These are phyloP conservation scores for Pseudomyrmex sp. DNA, from an alignment of 1,140 invertebrate species.

Conservation along the genomic window DNA sequence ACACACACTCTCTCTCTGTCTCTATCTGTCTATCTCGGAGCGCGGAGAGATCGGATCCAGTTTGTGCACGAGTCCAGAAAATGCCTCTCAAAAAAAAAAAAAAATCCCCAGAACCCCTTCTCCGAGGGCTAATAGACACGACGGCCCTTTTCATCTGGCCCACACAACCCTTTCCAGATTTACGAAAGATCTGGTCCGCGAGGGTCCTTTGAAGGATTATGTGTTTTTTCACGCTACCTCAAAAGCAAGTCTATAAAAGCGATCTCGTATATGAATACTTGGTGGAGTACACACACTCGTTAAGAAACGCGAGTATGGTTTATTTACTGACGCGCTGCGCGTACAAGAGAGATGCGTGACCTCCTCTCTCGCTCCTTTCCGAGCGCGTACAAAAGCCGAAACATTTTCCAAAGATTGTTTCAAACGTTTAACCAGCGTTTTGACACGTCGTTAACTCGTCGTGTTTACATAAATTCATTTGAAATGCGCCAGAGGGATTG, in stretches of 20 bases:
- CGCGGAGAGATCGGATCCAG: constrained; percentile 73
- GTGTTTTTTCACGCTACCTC: constrained; percentile 57
- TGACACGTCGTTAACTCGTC: no score
- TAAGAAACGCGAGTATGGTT: not conserved
- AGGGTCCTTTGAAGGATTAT: constrained; percentile 42
- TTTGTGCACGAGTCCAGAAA: constrained; percentile 84
- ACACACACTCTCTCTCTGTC: not conserved
- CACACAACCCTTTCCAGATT: constrained; percentile 68
- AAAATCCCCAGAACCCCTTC: constrained; percentile 72
- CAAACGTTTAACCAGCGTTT: not conserved
- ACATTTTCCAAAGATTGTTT: not conserved
- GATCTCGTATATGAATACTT: constrained; percentile 17
- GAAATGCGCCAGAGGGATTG: not conserved
- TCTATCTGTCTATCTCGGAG: not conserved
- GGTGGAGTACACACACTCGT: constrained; percentile 14
- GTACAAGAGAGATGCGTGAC: not conserved
- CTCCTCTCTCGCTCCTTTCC: not conserved
- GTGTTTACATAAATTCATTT: not conserved
- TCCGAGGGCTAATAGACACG: constrained; percentile 73
- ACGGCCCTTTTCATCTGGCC: constrained; percentile 70
- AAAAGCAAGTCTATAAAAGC: constrained; percentile 40
- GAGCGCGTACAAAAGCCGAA: not conserved
- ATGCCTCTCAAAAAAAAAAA: constrained; percentile 61
- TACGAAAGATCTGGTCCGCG: constrained; percentile 47
- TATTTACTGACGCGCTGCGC: not conserved